Evolutionary conservation across 1,140 invertebrate genomes (phyloP).

Genomic region (Procambarus virginalis): DNA sequence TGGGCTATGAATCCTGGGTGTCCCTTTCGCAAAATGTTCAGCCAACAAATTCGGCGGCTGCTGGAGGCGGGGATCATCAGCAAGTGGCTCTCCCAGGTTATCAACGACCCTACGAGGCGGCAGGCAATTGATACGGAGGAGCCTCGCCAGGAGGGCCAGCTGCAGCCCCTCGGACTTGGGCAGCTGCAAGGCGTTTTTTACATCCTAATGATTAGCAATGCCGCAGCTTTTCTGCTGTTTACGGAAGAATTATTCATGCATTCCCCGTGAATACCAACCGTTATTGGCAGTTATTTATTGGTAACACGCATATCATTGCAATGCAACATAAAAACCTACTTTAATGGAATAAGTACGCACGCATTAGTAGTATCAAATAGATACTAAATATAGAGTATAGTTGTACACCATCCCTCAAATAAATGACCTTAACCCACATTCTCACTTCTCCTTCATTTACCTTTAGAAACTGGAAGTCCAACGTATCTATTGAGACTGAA

Average conservation of each 20-base stretch:
- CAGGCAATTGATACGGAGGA: background rate
- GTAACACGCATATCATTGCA: too few relatives aligned
- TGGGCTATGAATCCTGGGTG: slow-evolving; percentile 60
- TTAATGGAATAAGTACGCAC: too few relatives aligned
- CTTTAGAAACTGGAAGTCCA: too few relatives aligned
- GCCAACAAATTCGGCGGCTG: slow-evolving; percentile 37
- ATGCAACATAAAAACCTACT: too few relatives aligned
- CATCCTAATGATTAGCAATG: slow-evolving; percentile 17
- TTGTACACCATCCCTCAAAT: too few relatives aligned
- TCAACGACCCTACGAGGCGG: slow-evolving; percentile 46
- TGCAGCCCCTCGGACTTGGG: slow-evolving; percentile 9
- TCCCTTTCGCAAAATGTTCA: slow-evolving; percentile 44
- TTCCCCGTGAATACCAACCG: too few relatives aligned
- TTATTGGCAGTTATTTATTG: too few relatives aligned
- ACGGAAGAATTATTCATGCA: background rate
- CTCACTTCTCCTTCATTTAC: too few relatives aligned
- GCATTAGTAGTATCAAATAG: too few relatives aligned
- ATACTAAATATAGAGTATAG: too few relatives aligned
- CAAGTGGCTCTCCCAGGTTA: slow-evolving; percentile 50
- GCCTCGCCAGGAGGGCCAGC: background rate
- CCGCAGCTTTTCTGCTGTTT: background rate
- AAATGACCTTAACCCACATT: too few relatives aligned
- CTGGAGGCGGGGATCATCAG: slow-evolving; percentile 51
- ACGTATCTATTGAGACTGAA: too few relatives aligned
- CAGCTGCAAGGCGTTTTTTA: slow-evolving; percentile 44